Evolutionary conservation across 2,797 vertebrate species (phyloP).

Genomic region (Acipenser transmontanus): DNA sequence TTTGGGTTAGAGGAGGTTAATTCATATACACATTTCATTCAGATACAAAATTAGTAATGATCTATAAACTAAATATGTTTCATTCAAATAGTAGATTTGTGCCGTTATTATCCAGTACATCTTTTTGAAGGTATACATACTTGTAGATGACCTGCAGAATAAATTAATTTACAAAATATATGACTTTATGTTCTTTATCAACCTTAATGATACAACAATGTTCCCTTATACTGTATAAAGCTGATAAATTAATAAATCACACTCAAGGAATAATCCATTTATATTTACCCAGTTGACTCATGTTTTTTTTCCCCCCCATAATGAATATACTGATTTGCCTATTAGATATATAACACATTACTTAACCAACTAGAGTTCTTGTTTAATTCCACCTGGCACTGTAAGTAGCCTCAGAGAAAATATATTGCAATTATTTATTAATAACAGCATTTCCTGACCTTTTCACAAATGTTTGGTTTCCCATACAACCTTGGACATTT

Average conservation of each 20-base stretch:
- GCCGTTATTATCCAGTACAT: background rate
- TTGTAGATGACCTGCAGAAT: background rate
- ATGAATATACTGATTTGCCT: no score
- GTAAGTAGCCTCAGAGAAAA: background rate
- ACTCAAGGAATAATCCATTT: no score
- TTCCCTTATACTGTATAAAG: no score
- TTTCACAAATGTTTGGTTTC: background rate
- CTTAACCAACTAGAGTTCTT: no score
- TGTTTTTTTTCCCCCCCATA: no score
- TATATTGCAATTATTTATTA: background rate
- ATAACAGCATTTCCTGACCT: background rate
- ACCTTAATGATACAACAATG: no score
- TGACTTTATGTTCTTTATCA: no score
- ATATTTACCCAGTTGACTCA: no score
- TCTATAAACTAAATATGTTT: slow-evolving; percentile 3
- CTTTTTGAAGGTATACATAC: background rate
- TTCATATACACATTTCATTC: slow-evolving; percentile 24
- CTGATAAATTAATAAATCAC: no score
- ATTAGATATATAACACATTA: no score
- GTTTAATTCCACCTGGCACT: background rate
- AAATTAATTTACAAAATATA: background rate
- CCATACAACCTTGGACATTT: background rate
- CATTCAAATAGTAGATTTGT: background rate
- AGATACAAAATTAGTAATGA: slow-evolving; percentile 13
- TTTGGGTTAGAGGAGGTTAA: slow-evolving; percentile 21